phyloP scores from a whole-genome alignment of 2,888 invertebrate species.

The Tortrix viridana region DNA sequence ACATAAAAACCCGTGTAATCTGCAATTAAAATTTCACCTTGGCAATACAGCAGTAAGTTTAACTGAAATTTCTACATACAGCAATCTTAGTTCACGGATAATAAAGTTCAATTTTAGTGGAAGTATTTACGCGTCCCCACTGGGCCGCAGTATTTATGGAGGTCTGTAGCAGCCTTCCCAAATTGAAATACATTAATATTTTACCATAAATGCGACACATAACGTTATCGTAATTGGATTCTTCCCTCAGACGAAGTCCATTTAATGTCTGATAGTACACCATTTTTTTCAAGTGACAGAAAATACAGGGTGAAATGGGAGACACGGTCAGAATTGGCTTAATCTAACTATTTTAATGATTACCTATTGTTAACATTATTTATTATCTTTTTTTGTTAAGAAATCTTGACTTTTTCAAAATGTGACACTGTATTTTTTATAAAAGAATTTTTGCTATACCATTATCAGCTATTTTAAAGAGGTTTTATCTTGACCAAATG shows the following conservation, averaged over 20 bases:
- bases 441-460: too few species aligned
- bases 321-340: too few species aligned
- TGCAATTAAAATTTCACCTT: too few species aligned
- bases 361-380: too few species aligned
- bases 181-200: slow-evolving; percentile 85
- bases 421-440: too few species aligned
- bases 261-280: slow-evolving; percentile 48
- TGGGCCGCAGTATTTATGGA: slow-evolving; percentile 79
- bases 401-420: too few species aligned
- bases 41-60: not conserved
- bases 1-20: too few species aligned
- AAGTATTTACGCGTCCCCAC: slow-evolving; percentile 78
- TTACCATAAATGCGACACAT: slow-evolving; percentile 83
- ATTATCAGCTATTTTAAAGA: too few species aligned
- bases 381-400: too few species aligned
- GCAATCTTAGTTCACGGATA: slow-evolving; percentile 63
- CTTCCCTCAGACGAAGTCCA: slow-evolving; percentile 63
- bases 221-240: slow-evolving; percentile 83
- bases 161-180: slow-evolving; percentile 79
- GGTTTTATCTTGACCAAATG: too few species aligned
- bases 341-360: too few species aligned
- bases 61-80: slow-evolving; percentile 26
- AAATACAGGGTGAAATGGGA: too few species aligned
- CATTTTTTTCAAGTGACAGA: not conserved
- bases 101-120: slow-evolving; percentile 80